Conservation (phyloP, 1,140 invertebrate species). For the Cotesia typhae region DNA sequence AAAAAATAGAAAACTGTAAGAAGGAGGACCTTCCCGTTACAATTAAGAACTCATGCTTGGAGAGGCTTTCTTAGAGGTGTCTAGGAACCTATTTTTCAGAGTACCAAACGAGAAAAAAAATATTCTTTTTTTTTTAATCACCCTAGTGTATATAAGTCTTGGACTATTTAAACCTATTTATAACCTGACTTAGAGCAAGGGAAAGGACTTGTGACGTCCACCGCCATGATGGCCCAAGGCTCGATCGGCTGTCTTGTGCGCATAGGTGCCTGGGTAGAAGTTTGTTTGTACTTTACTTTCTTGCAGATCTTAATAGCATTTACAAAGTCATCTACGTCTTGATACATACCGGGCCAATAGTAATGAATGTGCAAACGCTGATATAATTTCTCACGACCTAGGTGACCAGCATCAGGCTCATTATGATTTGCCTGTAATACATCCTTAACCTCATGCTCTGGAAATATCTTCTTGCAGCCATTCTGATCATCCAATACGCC, state of each 20-base stretch:
- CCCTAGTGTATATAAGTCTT: neutral
- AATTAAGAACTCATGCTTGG: no score
- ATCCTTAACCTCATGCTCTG: neutral
- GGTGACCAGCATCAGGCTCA: constrained; percentile 41
- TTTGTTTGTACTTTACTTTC: constrained; percentile 29
- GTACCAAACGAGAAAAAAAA: no score
- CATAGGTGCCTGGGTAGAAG: neutral
- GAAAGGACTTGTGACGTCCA: neutral
- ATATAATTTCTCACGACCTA: constrained; percentile 48
- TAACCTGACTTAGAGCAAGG: neutral
- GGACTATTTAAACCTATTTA: neutral
- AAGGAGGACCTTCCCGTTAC: no score
- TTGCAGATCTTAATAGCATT: constrained; percentile 34
- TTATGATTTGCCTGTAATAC: constrained; percentile 40
- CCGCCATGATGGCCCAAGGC: constrained; percentile 21
- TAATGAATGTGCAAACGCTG: constrained; percentile 35
- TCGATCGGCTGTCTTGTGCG: constrained; percentile 28
- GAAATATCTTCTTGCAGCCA: constrained; percentile 46
- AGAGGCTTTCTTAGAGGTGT: no score
- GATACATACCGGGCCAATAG: constrained; percentile 49
- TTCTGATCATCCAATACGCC: constrained; percentile 26
- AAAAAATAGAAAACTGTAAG: no score
- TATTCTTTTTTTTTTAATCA: no score
- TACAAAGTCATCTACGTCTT: constrained; percentile 39
- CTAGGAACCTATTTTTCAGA: no score